Evolutionary conservation across 2,888 invertebrate genomes (phyloP), one percentile per base, ranked within the genome.

Genomic region (Catocala fraxini): DNA sequence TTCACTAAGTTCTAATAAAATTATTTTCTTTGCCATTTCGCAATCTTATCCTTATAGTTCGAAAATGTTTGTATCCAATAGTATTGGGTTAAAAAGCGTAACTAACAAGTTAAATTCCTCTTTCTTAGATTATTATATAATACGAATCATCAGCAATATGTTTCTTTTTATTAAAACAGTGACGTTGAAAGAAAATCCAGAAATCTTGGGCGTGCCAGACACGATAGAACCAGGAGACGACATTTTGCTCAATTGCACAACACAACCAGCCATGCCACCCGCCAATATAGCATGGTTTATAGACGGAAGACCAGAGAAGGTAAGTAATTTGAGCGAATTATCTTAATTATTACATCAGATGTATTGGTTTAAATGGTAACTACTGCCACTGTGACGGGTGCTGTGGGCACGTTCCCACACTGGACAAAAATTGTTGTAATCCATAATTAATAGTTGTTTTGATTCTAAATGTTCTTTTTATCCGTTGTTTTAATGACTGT

Each of bases 251-350:
- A 94, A 94, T 78, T 94, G 94, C 63, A 89, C 92, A 0, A 89
- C 94, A 0, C 79, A 81, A 4, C 87, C 89, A 0, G 90, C 92
- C 0, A 89, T 91, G 88, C 94, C 94, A 0, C 89, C 93, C 0
- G 92, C 94, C 0, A 93, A 91, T 68, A 88, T 94, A 54, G 69
- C 87, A 66, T 93, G 94, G 94, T 92, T 81, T 70, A 88, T 94
- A 62, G 93, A 94, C 39, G 93, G 89, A 15, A 88, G 85, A 55
- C 86, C 90, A 4, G 92, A 93, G 56, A 85, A 84, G 81, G 93
- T 93, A 65, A 77, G 82, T 60, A 39, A 59, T 35, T 39, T 54
- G 34, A 54, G 25, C 25, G 25, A 25, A 25, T 25, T 3, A 54
- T 55, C 6, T 35, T n/a, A 33, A 33, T 13, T 11, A 43, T 46